Conservation (phyloP, 2,888 invertebrate species). For the Cantharis flavilabris region DNA sequence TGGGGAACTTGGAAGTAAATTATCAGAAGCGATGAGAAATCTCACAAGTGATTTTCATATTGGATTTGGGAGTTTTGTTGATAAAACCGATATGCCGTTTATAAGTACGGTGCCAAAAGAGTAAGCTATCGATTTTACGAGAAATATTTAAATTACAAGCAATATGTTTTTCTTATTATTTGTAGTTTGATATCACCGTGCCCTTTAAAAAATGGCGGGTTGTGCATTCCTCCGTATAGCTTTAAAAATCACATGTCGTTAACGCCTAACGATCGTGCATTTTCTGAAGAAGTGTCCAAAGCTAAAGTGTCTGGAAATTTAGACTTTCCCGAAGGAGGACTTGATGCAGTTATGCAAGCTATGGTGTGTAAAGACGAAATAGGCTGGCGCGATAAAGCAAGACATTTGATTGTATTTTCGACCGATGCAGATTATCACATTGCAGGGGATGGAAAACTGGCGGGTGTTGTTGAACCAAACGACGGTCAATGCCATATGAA, state of each 20-base stretch:
- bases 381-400: conserved; percentile 76
- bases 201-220: background rate
- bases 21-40: conserved; percentile 60
- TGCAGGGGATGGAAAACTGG: conserved; percentile 79
- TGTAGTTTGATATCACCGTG: conserved; percentile 44
- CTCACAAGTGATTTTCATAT: conserved; percentile 68
- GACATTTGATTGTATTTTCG: conserved; percentile 74
- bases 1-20: conserved; percentile 57
- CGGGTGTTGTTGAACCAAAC: conserved; percentile 71
- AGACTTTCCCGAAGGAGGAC: conserved; percentile 71
- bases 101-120: conserved; percentile 55
- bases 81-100: conserved; percentile 70
- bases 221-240: conserved; percentile 66
- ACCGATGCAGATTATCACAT: conserved; percentile 78
- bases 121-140: conserved; percentile 52
- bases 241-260: conserved; percentile 76
- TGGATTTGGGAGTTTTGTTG: conserved; percentile 72
- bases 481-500: conserved; percentile 71
- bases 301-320: conserved; percentile 60
- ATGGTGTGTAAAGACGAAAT: conserved; percentile 72
- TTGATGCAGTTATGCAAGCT: conserved; percentile 87
- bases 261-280: conserved; percentile 59
- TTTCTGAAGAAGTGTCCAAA: conserved; percentile 52
- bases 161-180: background rate
- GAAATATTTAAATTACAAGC: no score